Evolutionary conservation across 2,797 vertebrate species (phyloP), one percentile per base, ranked within the genome.

Genomic region (Anguilla anguilla): DNA sequence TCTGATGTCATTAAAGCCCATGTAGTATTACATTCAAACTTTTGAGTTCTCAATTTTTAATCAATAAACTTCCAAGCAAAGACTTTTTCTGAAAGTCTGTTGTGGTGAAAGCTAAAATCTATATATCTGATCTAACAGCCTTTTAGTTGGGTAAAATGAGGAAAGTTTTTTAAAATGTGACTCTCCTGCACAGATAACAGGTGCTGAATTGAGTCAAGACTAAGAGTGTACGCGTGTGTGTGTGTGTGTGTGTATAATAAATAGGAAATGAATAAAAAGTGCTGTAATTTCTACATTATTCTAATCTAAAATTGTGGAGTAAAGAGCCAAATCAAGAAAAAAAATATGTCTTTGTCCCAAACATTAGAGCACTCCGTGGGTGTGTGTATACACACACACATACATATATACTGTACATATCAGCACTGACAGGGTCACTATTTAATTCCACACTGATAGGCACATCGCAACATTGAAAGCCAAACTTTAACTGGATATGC

Each of bases 61-160:
- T 85, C 87, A 35, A 43, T 39, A 83, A 64, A 72, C 28, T 81
- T 10, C 19, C 69, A 84, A 86, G 35, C 55, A 84, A 57, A 39
- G 35, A 9, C 72, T 64, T 39, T 57, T 86, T 77, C 46, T 72
- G 61, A 87, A 82, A 53, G 61, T 64, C 22, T 22, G 17, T 4
- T 17, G 22, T 22, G 35, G 59, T 28, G 81, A 67, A 51, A 13
- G 53, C 35, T 13, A 39, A 35, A 86, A 86, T 84, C 85, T 74
- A 61, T 74, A 83, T 82, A 74, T n/a, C 59, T 69, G 51, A n/a
- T 22, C 43, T 43, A 61, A 46, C 49, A 79, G 6, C 49, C 53
- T 61, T 59, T 49, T 49, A n/a, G 79, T 49, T 81, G 6, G 3
- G 77, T 15, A 6, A 53, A 31, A 22, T 83, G 49, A 39, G n/a